Percentiles rank a stretch among this genome's conserved stretches.
These are phyloP conservation scores for Stylophora pistillata DNA, from an alignment of 64 coral and sea anemone genomes.

Conservation along the genomic window DNA sequence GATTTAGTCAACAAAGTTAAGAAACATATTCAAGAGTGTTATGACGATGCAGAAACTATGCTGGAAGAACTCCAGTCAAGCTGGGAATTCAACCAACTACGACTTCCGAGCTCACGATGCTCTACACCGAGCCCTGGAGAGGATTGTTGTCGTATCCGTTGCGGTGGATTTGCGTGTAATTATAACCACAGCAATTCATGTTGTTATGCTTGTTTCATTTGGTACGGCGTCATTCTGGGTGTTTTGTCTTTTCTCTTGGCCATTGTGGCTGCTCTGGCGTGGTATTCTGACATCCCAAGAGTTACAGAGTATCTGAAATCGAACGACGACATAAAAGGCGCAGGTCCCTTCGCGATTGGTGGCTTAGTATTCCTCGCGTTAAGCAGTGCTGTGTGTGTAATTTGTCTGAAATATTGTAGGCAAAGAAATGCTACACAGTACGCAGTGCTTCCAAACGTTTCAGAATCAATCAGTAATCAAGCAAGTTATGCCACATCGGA, in stretches of 20 bases:
- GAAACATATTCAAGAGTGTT: conserved; percentile 26
- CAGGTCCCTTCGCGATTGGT: background rate
- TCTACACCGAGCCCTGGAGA: background rate
- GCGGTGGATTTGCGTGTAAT: conserved; percentile 13
- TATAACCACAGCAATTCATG: background rate
- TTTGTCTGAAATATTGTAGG: background rate
- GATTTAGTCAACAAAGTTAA: conserved; percentile 64
- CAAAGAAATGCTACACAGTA: background rate
- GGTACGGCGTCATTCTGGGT: conserved; percentile 1
- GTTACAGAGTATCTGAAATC: background rate
- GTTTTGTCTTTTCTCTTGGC: background rate
- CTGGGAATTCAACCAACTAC: background rate
- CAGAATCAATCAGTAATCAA: background rate
- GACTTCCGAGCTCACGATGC: background rate
- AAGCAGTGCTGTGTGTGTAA: background rate
- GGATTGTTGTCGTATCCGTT: background rate
- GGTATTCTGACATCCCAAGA: background rate
- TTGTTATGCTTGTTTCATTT: background rate
- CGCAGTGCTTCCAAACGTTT: background rate
- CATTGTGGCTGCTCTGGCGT: background rate
- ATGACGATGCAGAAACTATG: background rate
- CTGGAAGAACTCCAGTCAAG: background rate
- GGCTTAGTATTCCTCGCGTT: background rate
- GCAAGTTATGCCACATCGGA: background rate
- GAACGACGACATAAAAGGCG: background rate